phyloP scores from a whole-genome alignment of 1,140 invertebrate species.

The Mercenaria mercenaria region DNA sequence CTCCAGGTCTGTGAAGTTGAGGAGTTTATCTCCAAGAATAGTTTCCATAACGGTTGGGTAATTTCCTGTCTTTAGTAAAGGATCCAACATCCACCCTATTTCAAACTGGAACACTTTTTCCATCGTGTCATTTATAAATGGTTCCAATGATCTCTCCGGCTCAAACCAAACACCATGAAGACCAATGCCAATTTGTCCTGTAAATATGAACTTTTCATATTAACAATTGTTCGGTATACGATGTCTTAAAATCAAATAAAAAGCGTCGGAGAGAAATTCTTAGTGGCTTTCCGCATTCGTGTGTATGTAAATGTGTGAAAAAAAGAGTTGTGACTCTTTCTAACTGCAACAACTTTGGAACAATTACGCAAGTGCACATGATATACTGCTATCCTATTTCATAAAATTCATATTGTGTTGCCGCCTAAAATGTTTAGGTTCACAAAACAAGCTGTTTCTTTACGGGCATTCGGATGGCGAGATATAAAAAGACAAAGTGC shows the following conservation, averaged over 20 bases:
- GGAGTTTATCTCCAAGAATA: neutral
- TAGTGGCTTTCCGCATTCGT: too few relatives aligned
- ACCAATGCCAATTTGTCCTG: slow-evolving; percentile 20
- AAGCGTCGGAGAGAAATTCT: too few relatives aligned
- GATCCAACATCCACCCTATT: slow-evolving; percentile 77
- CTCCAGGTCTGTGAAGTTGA: neutral
- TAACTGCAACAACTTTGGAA: too few relatives aligned
- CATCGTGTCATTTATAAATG: slow-evolving; percentile 36
- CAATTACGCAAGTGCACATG: too few relatives aligned
- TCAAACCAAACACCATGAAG: slow-evolving; percentile 4
- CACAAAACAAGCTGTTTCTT: too few relatives aligned
- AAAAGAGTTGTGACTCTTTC: too few relatives aligned
- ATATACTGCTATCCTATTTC: too few relatives aligned
- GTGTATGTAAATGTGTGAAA: too few relatives aligned
- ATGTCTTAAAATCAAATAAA: neutral
- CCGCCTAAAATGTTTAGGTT: too few relatives aligned
- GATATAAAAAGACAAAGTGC: too few relatives aligned
- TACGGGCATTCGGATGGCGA: too few relatives aligned
- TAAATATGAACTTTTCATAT: neutral
- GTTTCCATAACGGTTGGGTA: slow-evolving; percentile 78
- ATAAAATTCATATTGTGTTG: too few relatives aligned
- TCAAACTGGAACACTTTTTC: slow-evolving; percentile 70
- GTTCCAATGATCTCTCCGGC: neutral
- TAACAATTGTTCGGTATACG: neutral
- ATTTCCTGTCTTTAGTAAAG: slow-evolving; percentile 76